Percentiles rank a stretch among this genome's conserved stretches.
Conservation (phyloP, 2,888 invertebrate species). For the Elysia crispata region DNA sequence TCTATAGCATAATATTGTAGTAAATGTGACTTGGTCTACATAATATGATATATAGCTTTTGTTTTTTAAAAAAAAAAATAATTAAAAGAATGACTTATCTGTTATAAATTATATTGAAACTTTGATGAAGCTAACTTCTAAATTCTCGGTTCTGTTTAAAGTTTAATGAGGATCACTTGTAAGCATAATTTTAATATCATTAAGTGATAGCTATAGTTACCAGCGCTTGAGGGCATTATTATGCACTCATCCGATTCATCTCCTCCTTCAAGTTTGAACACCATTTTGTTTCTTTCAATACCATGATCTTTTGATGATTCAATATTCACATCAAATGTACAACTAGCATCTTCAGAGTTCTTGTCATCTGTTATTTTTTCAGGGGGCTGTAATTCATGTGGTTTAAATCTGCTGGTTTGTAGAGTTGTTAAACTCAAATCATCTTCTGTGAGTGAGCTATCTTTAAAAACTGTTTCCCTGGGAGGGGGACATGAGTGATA, state of each 20-base stretch:
- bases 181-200: no score
- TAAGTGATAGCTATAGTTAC: constrained; percentile 21
- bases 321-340: constrained; percentile 23
- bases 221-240: constrained; percentile 44
- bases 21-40: no score
- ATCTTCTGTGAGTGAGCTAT: background rate
- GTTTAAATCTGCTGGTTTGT: background rate
- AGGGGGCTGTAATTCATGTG: background rate
- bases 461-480: background rate
- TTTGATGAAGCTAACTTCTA: no score
- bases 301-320: constrained; percentile 6
- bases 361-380: constrained; percentile 6
- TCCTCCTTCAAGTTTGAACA: constrained; percentile 42
- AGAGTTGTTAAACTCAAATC: no score
- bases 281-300: constrained; percentile 32
- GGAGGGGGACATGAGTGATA: constrained; percentile 51
- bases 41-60: no score
- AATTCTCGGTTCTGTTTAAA: no score
- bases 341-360: constrained; percentile 17
- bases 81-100: no score
- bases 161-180: no score
- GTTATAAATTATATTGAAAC: no score
- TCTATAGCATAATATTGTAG: no score
- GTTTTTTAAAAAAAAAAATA: no score
- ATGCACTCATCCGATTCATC: constrained; percentile 46